Evolutionary conservation across 2,797 vertebrate genomes (phyloP).

Genomic region (Rhynchotus rufescens): DNA sequence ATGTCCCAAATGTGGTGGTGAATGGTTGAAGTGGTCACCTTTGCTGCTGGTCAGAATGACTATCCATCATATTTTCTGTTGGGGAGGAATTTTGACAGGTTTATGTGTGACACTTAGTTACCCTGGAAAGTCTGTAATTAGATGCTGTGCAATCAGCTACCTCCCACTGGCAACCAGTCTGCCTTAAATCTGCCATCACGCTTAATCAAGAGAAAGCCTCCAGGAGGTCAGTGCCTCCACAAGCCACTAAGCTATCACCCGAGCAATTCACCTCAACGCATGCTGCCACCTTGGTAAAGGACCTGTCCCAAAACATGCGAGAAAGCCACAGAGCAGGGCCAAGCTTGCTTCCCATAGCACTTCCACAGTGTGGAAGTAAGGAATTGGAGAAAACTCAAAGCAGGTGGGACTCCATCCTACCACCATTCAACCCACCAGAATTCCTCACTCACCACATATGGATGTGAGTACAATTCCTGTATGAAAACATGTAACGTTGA

Average conservation of each 20-base stretch:
- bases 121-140: conserved; percentile 77
- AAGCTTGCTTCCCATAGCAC: not conserved
- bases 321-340: not conserved
- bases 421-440: not conserved
- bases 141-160: conserved; percentile 12
- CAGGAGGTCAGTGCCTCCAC: conserved; percentile 70
- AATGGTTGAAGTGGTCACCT: not conserved
- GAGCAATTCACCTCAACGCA: conserved; percentile 50
- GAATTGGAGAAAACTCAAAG: not conserved
- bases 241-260: conserved; percentile 66
- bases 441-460: not conserved
- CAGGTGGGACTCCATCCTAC: not conserved
- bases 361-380: not conserved
- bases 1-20: not conserved
- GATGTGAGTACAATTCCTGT: too few species aligned
- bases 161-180: conserved; percentile 56
- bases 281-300: not conserved
- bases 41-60: conserved; percentile 55
- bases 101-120: conserved; percentile 71
- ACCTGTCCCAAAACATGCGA: not conserved
- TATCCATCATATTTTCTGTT: conserved; percentile 62
- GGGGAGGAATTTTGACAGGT: conserved; percentile 70
- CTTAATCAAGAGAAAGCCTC: conserved; percentile 76
- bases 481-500: accelerated
- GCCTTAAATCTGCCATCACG: conserved; percentile 79